Evolutionary conservation across 1,140 invertebrate species (phyloP).

Genomic region (Aphaenogaster floridana): DNA sequence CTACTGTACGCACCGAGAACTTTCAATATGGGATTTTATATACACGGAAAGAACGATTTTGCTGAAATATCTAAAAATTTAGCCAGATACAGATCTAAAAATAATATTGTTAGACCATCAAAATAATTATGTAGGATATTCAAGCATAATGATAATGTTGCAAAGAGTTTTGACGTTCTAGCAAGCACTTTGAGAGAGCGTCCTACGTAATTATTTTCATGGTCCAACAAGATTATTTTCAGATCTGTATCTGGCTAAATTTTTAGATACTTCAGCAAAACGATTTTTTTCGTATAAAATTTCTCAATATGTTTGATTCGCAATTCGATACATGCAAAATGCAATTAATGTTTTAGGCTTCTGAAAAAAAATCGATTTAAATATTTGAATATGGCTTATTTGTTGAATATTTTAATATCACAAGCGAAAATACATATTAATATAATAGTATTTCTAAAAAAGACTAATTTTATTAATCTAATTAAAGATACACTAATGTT

Average conservation of each 20-base stretch:
- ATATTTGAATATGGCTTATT: slow-evolving; percentile 17
- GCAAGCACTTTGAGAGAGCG: too few relatives aligned
- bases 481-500: slow-evolving; percentile 12
- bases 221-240: too few relatives aligned
- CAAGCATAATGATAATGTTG: too few relatives aligned
- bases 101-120: too few relatives aligned
- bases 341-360: background rate
- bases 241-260: too few relatives aligned
- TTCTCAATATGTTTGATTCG: background rate
- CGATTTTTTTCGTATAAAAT: background rate
- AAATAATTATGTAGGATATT: too few relatives aligned
- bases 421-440: background rate
- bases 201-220: too few relatives aligned
- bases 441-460: background rate
- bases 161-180: too few relatives aligned
- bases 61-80: too few relatives aligned
- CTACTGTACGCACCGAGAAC: background rate
- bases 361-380: slow-evolving; percentile 4
- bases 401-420: background rate
- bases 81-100: too few relatives aligned
- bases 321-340: background rate
- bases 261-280: too few relatives aligned
- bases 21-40: background rate
- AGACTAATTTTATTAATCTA: background rate
- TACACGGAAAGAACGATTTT: too few relatives aligned